These are phyloP conservation scores for Aplysia californica DNA, from an alignment of 1,140 invertebrate genomes.

Conservation along the genomic window DNA sequence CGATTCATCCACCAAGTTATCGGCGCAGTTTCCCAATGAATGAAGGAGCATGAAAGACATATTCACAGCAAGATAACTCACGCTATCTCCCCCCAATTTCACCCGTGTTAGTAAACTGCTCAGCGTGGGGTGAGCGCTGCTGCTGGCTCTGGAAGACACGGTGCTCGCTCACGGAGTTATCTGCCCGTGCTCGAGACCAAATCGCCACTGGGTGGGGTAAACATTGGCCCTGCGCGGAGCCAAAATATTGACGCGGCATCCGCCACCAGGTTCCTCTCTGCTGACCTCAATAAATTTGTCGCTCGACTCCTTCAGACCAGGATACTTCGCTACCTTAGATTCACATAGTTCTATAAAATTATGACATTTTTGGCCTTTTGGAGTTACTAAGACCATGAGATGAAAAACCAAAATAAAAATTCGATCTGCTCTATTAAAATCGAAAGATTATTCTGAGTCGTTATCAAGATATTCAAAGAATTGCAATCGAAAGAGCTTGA, in stretches of 20 bases:
- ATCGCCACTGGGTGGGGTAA: neutral
- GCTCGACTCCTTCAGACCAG: no score
- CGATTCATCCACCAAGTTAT: no score
- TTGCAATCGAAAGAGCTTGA: no score
- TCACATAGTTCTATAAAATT: neutral
- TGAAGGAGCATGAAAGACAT: neutral
- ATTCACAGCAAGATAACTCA: neutral
- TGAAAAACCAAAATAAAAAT: no score
- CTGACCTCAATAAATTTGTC: neutral
- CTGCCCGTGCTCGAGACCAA: neutral
- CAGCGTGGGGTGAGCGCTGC: neutral
- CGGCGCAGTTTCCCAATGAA: no score
- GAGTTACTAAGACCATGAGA: no score
- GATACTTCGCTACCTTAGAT: neutral
- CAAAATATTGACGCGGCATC: slow-evolving; percentile 10
- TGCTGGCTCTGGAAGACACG: no score
- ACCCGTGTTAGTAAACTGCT: neutral
- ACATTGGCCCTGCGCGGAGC: neutral
- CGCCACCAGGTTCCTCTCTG: neutral
- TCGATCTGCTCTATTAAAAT: no score
- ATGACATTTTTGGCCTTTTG: neutral
- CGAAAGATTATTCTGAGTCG: no score
- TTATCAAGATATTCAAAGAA: no score
- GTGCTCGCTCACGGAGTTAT: neutral
- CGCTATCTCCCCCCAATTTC: neutral